Percentiles rank a stretch among this genome's conserved stretches.
phyloP scores from a whole-genome alignment of 1,140 invertebrate species.

The Eumaeus atala region DNA sequence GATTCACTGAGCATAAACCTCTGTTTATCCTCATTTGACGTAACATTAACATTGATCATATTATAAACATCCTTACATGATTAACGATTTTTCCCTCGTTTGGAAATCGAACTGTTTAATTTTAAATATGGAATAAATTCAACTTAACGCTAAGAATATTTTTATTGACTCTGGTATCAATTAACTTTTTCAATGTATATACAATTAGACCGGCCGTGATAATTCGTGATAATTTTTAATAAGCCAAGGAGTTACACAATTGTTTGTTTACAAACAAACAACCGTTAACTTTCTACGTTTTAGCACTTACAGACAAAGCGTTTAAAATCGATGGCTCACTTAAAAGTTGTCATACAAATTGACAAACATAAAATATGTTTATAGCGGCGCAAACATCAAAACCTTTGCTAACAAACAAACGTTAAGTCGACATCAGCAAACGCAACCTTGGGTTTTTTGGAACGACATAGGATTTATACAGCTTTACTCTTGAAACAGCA shows the following conservation, averaged over 20 bases:
- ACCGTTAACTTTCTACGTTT: slow-evolving; percentile 62
- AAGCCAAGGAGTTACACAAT: slow-evolving; percentile 12
- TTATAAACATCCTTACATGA: no score
- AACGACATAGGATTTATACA: no score
- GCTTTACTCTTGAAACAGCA: no score
- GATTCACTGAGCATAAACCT: slow-evolving; percentile 64
- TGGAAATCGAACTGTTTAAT: slow-evolving; percentile 5
- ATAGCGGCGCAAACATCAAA: slow-evolving; percentile 55
- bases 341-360: slow-evolving; percentile 48
- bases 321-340: slow-evolving; percentile 46
- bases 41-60: slow-evolving; percentile 26
- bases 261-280: slow-evolving; percentile 18
- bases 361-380: slow-evolving; percentile 67
- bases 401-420: slow-evolving; percentile 53
- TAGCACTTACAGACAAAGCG: slow-evolving; percentile 55
- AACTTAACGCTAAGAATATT: no score
- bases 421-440: slow-evolving; percentile 17
- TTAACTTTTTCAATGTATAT: not conserved
- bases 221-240: slow-evolving; percentile 15
- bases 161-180: no score
- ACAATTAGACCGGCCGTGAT: not conserved
- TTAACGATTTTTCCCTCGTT: no score
- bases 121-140: not conserved
- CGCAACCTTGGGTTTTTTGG: no score
- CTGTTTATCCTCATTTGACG: slow-evolving; percentile 61